Evolutionary conservation across 2,113 vertebrate species (phyloP).

Genomic region (Dasypus novemcinctus): DNA sequence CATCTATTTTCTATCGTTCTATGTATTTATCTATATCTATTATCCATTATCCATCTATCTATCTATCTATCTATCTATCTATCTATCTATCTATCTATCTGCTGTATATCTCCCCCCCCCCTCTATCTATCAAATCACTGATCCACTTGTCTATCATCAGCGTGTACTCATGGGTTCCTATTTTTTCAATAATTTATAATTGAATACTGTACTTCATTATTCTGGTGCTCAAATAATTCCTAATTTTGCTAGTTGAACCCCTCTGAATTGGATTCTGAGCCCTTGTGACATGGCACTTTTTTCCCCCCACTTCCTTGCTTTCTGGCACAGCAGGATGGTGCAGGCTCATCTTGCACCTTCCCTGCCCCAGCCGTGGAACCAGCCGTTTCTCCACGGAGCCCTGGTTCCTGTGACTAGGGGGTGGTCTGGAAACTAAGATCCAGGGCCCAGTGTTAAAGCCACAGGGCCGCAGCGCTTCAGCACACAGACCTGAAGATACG

Average conservation of each 20-base stretch:
- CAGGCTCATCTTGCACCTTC: background rate
- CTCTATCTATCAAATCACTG: too few species aligned
- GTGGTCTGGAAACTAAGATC: background rate
- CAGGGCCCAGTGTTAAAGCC: background rate
- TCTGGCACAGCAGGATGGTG: background rate
- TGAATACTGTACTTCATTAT: too few species aligned
- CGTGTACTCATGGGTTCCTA: accelerated
- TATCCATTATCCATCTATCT: background rate
- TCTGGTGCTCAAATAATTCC: background rate
- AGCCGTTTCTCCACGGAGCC: background rate
- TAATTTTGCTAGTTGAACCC: background rate
- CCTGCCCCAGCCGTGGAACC: background rate
- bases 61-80: background rate
- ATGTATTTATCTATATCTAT: too few species aligned
- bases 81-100: background rate
- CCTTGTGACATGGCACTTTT: background rate
- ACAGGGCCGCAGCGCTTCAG: background rate
- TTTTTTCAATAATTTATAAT: background rate
- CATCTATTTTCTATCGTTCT: too few species aligned
- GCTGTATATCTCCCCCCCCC: too few species aligned
- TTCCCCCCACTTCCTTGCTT: background rate
- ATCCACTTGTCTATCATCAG: too few species aligned
- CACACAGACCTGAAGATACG: accelerated
- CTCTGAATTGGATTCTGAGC: accelerated
- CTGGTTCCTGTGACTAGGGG: background rate